Base-by-base conservation (phyloP, 2,113 vertebrate species). In the Nematolebias whitei region DNA sequence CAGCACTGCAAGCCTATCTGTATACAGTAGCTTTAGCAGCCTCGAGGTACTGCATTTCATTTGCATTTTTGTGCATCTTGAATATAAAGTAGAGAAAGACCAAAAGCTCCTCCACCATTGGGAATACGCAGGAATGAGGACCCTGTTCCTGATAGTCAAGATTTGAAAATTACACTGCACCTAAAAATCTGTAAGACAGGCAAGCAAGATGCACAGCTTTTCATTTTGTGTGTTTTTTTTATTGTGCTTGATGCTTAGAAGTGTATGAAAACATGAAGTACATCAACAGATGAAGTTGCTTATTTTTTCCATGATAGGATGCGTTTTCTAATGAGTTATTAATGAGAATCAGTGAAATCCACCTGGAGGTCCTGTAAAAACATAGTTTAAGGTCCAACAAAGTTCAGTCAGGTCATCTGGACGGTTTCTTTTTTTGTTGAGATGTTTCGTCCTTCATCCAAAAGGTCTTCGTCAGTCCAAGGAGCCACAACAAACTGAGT, bases 61-160 rank as follows among this genome's bases (percentile, higher is more conserved):
- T 87, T 77, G 82, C 84, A 88, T 88, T 71, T 84, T 44, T 78
- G 76, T 72, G 73, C 71, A 80, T 81, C 56, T 58, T 56, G 76
- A 87, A 84, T 78, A 74, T 79, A 43, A 83, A 84, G 67, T 40
- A 40, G 76, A 76, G 5, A 41, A 70, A 71, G 45, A 45, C 70
- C 49, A 44, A 43, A 22, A 66, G 68, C 64, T 51, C 44, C 50
- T 68, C 50, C 48, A 74, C 38, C 12, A 23, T 23, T 69, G 12
- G 20, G 53, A 55, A 64, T 53, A 52, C 2, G 52, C 32, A 57
- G 43, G 54, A 24, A 10, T 15, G 19, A 38, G 45, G 8, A 20
- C 43, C 20, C 7, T 10, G 15, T 43, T 45, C 68, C 4, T 29
- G 2, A 18, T 6, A 29, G 15, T 44, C n/a, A 5, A 11, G n/a